Evolutionary conservation across 2,888 invertebrate species (phyloP).

Genomic region (Noctua janthina): DNA sequence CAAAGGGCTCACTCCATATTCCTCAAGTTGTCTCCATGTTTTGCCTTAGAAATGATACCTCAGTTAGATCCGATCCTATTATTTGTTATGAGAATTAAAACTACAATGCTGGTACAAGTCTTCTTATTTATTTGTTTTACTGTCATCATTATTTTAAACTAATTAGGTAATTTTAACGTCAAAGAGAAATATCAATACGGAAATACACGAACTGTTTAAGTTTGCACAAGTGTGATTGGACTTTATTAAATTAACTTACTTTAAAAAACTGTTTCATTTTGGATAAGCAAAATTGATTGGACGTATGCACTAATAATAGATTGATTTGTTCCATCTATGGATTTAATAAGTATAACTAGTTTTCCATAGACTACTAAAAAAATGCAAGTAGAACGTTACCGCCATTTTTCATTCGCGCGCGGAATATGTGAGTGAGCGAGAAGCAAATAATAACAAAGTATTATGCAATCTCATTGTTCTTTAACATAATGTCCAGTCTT

Average conservation of each 20-base stretch:
- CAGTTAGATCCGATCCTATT: too few relatives aligned
- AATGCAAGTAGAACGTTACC: not conserved
- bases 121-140: not conserved
- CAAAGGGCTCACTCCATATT: too few relatives aligned
- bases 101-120: too few relatives aligned
- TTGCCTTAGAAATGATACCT: too few relatives aligned
- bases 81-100: too few relatives aligned
- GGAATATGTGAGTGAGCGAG: conserved; percentile 2
- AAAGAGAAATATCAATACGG: not conserved
- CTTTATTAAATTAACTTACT: not conserved
- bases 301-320: not conserved
- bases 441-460: conserved; percentile 18
- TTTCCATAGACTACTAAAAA: not conserved
- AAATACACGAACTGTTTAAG: not conserved
- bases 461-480: conserved; percentile 24
- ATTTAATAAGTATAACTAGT: not conserved
- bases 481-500: not conserved
- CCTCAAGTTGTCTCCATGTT: too few relatives aligned
- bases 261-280: not conserved
- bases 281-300: not conserved
- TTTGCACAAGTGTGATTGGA: not conserved
- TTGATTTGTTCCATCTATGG: not conserved
- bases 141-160: not conserved
- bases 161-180: too few relatives aligned
- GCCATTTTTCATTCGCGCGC: not conserved